These are phyloP conservation scores for Ceyx margarethae DNA, from an alignment of 2,113 vertebrate genomes.

Conservation along the genomic window DNA sequence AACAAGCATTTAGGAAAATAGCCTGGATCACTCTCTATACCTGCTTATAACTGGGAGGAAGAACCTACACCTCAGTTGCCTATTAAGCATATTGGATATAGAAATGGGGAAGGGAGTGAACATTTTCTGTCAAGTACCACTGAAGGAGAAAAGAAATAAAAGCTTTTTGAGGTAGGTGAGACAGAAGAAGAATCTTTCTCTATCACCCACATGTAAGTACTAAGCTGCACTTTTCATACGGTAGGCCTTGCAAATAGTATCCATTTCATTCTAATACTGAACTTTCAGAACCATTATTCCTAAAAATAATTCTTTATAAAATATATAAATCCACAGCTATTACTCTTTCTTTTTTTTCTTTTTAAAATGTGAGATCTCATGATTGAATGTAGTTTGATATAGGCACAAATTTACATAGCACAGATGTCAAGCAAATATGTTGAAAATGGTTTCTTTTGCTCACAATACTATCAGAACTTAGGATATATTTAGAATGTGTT, in stretches of 20 bases:
- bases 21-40: neutral
- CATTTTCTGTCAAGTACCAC: neutral
- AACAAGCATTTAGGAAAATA: neutral
- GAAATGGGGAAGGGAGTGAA: neutral
- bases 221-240: neutral
- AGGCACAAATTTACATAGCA: neutral
- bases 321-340: neutral
- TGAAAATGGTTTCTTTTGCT: constrained; percentile 4
- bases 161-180: neutral
- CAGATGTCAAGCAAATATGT: neutral
- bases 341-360: neutral
- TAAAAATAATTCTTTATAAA: neutral
- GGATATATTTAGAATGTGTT: neutral
- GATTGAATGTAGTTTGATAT: neutral
- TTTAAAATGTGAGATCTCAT: neutral
- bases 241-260: neutral
- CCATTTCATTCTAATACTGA: neutral
- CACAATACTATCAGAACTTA: neutral
- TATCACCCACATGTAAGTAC: neutral
- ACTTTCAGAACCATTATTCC: neutral
- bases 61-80: neutral
- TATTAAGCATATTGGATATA: neutral
- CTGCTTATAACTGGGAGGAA: neutral
- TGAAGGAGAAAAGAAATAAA: neutral
- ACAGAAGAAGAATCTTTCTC: neutral